Conservation (phyloP, 2,113 vertebrate genomes). For the Clupea harengus region DNA sequence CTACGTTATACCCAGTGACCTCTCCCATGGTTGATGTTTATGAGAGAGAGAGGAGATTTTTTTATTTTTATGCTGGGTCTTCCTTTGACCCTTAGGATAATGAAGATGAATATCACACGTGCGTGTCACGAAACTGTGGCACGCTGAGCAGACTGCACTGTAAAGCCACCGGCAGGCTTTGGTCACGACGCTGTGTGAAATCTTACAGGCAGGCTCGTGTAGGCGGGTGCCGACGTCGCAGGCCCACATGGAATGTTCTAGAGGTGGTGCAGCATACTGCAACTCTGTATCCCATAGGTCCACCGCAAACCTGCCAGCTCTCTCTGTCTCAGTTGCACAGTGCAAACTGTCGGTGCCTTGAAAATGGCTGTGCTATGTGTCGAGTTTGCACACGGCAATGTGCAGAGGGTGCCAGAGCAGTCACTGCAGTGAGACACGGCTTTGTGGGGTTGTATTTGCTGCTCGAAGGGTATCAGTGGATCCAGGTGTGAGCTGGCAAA, state of each 20-base stretch:
- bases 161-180: neutral
- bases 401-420: too few relatives aligned
- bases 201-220: neutral
- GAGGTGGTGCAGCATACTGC: neutral
- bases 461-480: neutral
- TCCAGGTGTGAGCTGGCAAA: neutral
- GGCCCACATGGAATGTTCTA: conserved; percentile 21
- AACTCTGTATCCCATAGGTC: neutral
- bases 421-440: neutral
- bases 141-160: neutral
- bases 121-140: neutral
- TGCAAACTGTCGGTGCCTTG: neutral
- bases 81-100: neutral
- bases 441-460: neutral
- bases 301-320: neutral
- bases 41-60: neutral
- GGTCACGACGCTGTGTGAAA: conserved; percentile 1
- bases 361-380: too few relatives aligned
- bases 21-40: neutral
- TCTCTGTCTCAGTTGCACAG: neutral
- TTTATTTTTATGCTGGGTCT: neutral
- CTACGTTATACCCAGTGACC: neutral
- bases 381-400: too few relatives aligned
- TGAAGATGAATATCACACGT: neutral
- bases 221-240: neutral